Base-by-base conservation (phyloP, 2,888 invertebrate species). In the Drosophila mimica region DNA sequence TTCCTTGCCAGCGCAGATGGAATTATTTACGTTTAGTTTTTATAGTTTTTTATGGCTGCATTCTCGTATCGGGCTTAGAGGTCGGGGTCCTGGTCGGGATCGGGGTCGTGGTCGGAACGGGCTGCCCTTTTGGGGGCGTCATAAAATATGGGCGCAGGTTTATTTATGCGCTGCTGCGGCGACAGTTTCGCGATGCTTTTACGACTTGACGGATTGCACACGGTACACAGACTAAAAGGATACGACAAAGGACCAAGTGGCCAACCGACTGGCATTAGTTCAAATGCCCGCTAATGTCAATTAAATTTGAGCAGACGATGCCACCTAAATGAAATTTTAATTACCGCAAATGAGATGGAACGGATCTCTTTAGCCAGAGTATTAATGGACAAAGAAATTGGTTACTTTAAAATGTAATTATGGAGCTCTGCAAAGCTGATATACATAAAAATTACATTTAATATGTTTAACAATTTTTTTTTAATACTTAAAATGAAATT, bases 1-100 rank as follows among this genome's bases (percentile, higher is more conserved):
- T 83, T 71, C 46, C 75, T 67, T 70, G 83, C 73, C 63, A 82
- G 70, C 70, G 83, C 76, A 68, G 79, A 79, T 89, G 84, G 88
- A 92, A 91, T 88, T 89, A 90, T 92, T 92, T 91, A 91, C 90
- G 91, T 91, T 90, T 89, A 90, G 91, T 88, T 91, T 92, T 91
- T 90, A 89, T 89, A 89, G 90, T 90, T 92, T 91, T 88, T 89
- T 90, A 89, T 86, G 84, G 87, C 77, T 53, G 38, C 46, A 25
- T 40, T n/a, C 54, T 46, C 66, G 59, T 59, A 74, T 74, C 62
- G 54, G 51, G 40, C 71, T 43, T 43, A 25, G 56, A 48, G 53
- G 9, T 59, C 31, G 15, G 51, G 15, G 17, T 7, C 30, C 7
- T 13, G 17, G 7, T 34, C 9, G 9, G 28, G 36, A 30, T 49